Base-by-base conservation (phyloP, 2,113 vertebrate genomes). In the Ptyas mucosa region DNA sequence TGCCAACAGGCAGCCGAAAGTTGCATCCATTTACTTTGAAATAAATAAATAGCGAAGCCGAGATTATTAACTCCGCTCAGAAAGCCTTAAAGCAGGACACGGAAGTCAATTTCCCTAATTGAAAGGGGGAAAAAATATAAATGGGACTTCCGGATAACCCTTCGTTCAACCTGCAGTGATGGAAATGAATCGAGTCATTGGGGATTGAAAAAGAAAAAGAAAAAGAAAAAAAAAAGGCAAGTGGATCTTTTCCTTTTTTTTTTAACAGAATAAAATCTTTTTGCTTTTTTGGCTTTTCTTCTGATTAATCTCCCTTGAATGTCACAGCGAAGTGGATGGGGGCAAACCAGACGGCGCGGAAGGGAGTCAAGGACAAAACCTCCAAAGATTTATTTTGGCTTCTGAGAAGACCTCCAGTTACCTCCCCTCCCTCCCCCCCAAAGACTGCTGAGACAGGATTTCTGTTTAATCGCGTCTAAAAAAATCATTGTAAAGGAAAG, bases 361-460 rank as follows among this genome's bases (percentile, higher is more conserved):
- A n/a, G n/a, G 64, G 21, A 93, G 57, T 89, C 86, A 95, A 96
- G 94, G 94, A 90, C 86, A 49, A 6, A 5, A 10, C 55, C n/a
- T 34, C 26, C 26, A 39, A 29, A 91, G 64, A 94, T 96, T 93
- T 94, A 92, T 94, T 94, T 90, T 92, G 89, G 57, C 43, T 91
- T n/a, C 15, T 52, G 1, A 5, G 1, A 92, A 10, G 58, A 94
- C 20, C 53, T 90, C 95, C 9, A 87, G 87, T 0, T 94, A 88
- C 95, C 24, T 21, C 75, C 87, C 29, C 49, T 1, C 52, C 10
- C 11, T 49, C 43, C 43, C 3, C 43, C 43, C 43, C 46, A 49
- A 0, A 5, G 64, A 61, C 21, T 96, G 95, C 95, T 94, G 93
- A 95, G 58, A 87, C 94, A 75, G 26, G 8, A 10, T 26, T 86